Percentiles rank a stretch among this genome's conserved stretches.
Conservation (phyloP, 2,113 vertebrate species). For the Sinocyclocheilus rhinocerous region DNA sequence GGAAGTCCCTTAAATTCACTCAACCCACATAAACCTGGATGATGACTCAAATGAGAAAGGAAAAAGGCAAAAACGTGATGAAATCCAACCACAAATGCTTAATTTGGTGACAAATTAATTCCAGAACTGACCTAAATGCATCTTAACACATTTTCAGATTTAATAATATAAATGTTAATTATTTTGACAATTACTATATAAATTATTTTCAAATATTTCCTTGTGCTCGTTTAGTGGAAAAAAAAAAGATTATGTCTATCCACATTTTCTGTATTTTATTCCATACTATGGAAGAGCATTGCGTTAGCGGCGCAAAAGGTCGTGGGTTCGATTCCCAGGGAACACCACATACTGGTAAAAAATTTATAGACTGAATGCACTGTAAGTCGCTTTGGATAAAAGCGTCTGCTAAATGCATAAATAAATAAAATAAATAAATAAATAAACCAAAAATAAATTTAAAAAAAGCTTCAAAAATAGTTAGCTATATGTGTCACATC, state of each 20-base stretch:
- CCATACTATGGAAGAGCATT: background rate
- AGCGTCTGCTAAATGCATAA: no score
- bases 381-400: no score
- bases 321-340: no score
- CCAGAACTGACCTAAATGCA: conserved; percentile 69
- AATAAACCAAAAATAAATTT: no score
- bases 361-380: no score
- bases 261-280: background rate
- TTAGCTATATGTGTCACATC: background rate
- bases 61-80: conserved; percentile 70
- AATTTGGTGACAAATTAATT: conserved; percentile 72
- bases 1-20: conserved; percentile 69
- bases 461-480: background rate
- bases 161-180: no score
- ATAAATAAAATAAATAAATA: no score
- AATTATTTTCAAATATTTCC: no score
- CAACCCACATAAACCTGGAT: conserved; percentile 73
- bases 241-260: background rate
- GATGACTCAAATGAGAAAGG: conserved; percentile 62
- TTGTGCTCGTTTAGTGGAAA: background rate
- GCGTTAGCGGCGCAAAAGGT: no score
- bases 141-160: conserved; percentile 53
- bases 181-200: no score
- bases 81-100: conserved; percentile 63
- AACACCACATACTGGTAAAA: no score